Base-by-base conservation (phyloP, 2,797 vertebrate genomes). In the Malacoraja senta region DNA sequence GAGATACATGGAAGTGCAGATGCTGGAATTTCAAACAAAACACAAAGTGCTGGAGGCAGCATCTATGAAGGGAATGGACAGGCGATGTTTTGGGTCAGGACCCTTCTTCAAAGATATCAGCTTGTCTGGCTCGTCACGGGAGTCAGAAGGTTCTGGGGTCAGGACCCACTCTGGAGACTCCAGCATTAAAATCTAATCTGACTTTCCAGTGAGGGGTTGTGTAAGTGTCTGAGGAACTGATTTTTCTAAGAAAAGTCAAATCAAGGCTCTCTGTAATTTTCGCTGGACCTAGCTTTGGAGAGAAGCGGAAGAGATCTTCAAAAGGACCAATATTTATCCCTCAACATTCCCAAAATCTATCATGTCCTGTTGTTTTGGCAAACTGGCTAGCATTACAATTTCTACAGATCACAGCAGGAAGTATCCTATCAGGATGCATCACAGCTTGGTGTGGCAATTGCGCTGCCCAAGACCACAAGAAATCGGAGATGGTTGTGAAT, bases 351-450 rank as follows among this genome's bases (percentile, higher is more conserved):
- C 1, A 71, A 81, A 10, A 44, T 24, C 21, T 81, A 26, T 53
- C 8, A 10, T 24, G 21, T 58, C 80, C 53, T 53, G 21, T 24
- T n/a, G 12, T 84, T 53, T 12, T 19, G 6, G 35, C 21, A 80
- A 80, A 44, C 38, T n/a, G 2, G 10, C 12, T 58, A 13, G 24
- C 24, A 61, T 26, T 44, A 44, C 44, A 44, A 44, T 9, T 7
- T 61, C 58, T 10, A 7, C 0, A n/a, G 10, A 0, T 61, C 61
- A 8, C 10, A n/a, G 4, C 0, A 0, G 12, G 24, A 15, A 0
- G 7, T 24, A 53, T 53, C 44, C 44, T 53, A 53, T 6, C 44
- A 3, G 44, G 44, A 53, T 53, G 44, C 6, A 53, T 53, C 44
- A 53, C 44, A 53, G 44, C 44, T 6, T 53, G 44, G 4, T 53